Evolutionary conservation across 2,113 vertebrate genomes (phyloP).

Genomic region (Rousettus leschenaultii): DNA sequence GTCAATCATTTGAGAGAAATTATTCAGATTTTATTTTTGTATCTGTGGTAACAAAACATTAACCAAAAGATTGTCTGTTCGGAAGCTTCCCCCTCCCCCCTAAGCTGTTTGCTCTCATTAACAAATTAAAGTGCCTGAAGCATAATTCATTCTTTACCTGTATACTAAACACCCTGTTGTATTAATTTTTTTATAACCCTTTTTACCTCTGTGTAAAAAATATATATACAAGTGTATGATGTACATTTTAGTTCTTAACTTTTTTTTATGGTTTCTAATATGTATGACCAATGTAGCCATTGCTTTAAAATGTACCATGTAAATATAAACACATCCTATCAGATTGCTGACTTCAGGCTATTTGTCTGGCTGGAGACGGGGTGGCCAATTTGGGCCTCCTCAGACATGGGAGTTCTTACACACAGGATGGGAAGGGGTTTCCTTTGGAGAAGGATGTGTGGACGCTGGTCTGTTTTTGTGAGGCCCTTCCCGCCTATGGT

Average conservation of each 20-base stretch:
- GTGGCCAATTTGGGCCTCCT: background rate
- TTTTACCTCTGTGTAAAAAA: conserved; percentile 97
- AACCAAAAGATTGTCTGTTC: conserved; percentile 83
- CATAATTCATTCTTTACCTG: conserved; percentile 89
- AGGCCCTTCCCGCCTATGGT: conserved; percentile 28
- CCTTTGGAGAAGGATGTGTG: background rate
- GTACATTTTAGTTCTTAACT: conserved; percentile 96
- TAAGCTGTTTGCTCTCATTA: conserved; percentile 88
- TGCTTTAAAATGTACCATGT: conserved; percentile 93
- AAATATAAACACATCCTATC: conserved; percentile 92
- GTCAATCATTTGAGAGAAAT: conserved; percentile 84
- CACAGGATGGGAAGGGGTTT: background rate
- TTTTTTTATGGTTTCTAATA: conserved; percentile 97
- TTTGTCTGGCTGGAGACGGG: background rate
- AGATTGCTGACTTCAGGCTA: conserved; percentile 51
- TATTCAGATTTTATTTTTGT: conserved; percentile 91
- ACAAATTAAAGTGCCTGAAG: conserved; percentile 97
- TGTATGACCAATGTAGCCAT: conserved; percentile 95
- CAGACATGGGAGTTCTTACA: fast-evolving
- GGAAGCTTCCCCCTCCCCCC: conserved; percentile 63
- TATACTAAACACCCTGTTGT: conserved; percentile 90
- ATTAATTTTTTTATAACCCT: conserved; percentile 94
- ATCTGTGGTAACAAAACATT: conserved; percentile 89
- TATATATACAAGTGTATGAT: conserved; percentile 98
- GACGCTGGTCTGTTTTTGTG: background rate